Conservation (phyloP, 2,797 vertebrate species). For the Micromesistius poutassou region DNA sequence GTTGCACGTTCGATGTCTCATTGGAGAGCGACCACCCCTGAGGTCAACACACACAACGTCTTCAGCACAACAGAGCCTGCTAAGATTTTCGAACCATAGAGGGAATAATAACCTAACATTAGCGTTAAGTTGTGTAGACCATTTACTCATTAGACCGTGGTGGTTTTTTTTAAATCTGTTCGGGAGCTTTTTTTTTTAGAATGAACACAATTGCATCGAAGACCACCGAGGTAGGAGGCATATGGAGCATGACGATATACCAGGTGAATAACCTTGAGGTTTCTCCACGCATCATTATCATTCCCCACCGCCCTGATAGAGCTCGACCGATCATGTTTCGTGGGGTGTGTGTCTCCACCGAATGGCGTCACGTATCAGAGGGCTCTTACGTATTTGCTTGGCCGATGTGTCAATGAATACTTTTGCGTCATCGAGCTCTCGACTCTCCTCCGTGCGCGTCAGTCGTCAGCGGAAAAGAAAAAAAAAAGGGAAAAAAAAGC, state of each 20-base stretch:
- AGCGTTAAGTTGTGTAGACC: background rate
- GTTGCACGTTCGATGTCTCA: slow-evolving; percentile 32
- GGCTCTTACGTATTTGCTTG: background rate
- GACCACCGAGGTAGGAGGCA: background rate
- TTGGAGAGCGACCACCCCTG: slow-evolving; percentile 36
- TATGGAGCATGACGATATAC: background rate
- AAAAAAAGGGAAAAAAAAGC: slow-evolving; percentile 20
- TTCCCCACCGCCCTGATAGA: background rate
- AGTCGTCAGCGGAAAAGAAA: slow-evolving; percentile 31
- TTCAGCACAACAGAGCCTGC: background rate
- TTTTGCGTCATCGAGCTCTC: slow-evolving; percentile 30
- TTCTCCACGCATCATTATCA: background rate
- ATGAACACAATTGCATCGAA: background rate
- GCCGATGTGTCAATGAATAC: slow-evolving; percentile 22
- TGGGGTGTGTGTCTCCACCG: background rate
- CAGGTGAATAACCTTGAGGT: background rate
- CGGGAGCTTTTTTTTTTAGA: background rate
- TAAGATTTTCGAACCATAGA: background rate
- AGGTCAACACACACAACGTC: background rate
- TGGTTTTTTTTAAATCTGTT: background rate
- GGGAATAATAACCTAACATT: background rate
- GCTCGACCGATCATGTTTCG: background rate
- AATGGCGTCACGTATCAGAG: background rate
- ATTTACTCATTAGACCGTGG: background rate
- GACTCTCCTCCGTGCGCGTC: slow-evolving; percentile 45